phyloP scores from a whole-genome alignment of 1,140 invertebrate species.

The Venturia canescens region DNA sequence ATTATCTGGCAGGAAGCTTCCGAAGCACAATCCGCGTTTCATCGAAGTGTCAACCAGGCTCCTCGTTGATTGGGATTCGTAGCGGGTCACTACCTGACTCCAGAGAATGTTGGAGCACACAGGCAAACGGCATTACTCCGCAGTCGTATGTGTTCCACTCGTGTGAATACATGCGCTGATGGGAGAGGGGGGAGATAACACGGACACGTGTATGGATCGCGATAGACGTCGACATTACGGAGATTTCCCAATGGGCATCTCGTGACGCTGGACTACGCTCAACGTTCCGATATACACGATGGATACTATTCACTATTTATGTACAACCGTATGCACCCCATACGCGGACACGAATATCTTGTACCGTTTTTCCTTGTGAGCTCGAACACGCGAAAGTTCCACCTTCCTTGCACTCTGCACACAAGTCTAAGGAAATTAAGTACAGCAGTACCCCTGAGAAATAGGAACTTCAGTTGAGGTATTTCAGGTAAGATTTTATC shows the following conservation, averaged over 20 bases:
- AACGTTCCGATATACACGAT: conserved; percentile 23
- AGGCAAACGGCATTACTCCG: conserved; percentile 15
- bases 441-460: too few relatives aligned
- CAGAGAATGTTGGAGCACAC: conserved; percentile 17
- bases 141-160: neutral
- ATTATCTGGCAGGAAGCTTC: conserved; percentile 20
- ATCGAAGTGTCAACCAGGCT: conserved; percentile 25
- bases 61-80: conserved; percentile 32
- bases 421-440: too few relatives aligned
- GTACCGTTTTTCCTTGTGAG: too few relatives aligned
- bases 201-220: conserved; percentile 7
- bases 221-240: conserved; percentile 31
- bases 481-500: too few relatives aligned
- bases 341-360: too few relatives aligned
- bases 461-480: too few relatives aligned
- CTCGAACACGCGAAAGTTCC: too few relatives aligned
- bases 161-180: neutral
- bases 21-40: conserved; percentile 26
- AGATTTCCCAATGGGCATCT: conserved; percentile 40
- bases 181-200: neutral
- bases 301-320: conserved; percentile 5
- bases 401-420: too few relatives aligned
- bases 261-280: conserved; percentile 26
- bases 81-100: conserved; percentile 22
- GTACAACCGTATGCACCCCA: neutral